Evolutionary conservation across 2,888 invertebrate species (phyloP).

Genomic region (Agrotis clavis): DNA sequence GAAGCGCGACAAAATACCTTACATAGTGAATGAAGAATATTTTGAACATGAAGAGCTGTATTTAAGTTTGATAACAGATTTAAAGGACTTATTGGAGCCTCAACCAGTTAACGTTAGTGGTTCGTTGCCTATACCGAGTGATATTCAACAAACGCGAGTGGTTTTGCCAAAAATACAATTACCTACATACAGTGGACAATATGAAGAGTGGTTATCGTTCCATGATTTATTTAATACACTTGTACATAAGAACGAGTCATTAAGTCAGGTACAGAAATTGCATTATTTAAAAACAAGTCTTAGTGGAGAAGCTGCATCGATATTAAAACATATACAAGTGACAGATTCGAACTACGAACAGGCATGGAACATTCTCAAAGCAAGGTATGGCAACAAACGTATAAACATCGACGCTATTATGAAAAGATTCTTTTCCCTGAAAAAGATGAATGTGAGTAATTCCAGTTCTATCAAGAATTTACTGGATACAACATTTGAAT

Average conservation of each 20-base stretch:
- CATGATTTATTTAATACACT: slow-evolving; percentile 45
- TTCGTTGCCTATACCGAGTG: slow-evolving; percentile 13
- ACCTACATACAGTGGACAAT: slow-evolving; percentile 43
- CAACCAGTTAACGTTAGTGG: slow-evolving; percentile 1
- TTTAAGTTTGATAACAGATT: slow-evolving; percentile 15
- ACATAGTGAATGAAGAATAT: slow-evolving; percentile 8
- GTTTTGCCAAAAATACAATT: slow-evolving; percentile 42
- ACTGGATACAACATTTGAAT: slow-evolving; percentile 62
- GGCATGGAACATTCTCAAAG: slow-evolving; percentile 52
- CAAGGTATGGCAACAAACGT: slow-evolving; percentile 36
- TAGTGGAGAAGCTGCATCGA: slow-evolving; percentile 47
- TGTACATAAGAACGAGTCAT: slow-evolving; percentile 37
- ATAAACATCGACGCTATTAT: slow-evolving; percentile 54
- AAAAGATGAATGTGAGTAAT: slow-evolving; percentile 45
- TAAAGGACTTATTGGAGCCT: slow-evolving; percentile 8
- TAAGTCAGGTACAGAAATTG: slow-evolving; percentile 44
- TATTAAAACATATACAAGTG: slow-evolving; percentile 43
- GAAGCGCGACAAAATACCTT: slow-evolving; percentile 6
- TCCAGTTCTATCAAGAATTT: slow-evolving; percentile 55
- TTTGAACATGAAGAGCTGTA: slow-evolving; percentile 20
- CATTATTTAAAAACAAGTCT: slow-evolving; percentile 52
- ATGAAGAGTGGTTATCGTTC: slow-evolving; percentile 47
- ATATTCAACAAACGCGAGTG: slow-evolving; percentile 16
- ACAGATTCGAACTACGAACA: slow-evolving; percentile 53
- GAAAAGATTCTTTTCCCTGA: slow-evolving; percentile 57